phyloP scores from a whole-genome alignment of 2,113 vertebrate species.

The Sylvicapra grimmia region DNA sequence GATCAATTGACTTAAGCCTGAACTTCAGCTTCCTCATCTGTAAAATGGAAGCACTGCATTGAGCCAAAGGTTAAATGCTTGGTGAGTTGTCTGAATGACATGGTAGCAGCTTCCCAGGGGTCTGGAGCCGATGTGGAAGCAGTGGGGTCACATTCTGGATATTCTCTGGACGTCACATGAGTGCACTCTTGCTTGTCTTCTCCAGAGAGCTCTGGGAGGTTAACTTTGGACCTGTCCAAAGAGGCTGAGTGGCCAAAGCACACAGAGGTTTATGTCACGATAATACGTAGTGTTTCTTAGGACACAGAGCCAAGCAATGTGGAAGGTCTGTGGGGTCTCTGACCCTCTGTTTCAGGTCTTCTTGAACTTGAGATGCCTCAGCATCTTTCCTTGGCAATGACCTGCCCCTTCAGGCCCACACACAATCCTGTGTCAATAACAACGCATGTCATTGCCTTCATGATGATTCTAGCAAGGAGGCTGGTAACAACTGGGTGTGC shows the following conservation, averaged over 20 bases:
- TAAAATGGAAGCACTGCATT: not conserved
- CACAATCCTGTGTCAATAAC: not conserved
- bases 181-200: not conserved
- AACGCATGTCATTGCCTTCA: fast-evolving
- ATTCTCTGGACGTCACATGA: not conserved
- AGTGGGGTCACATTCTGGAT: not conserved
- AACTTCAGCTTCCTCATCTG: not conserved
- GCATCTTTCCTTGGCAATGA: not conserved
- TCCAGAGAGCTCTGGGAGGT: not conserved
- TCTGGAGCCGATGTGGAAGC: not conserved
- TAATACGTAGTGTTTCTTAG: not conserved
- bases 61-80: not conserved
- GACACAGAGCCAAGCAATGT: not conserved
- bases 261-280: not conserved
- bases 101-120: fast-evolving
- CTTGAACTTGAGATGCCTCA: not conserved
- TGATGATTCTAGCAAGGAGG: not conserved
- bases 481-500: fast-evolving
- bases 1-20: not conserved
- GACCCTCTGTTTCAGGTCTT: not conserved
- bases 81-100: not conserved
- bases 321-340: not conserved
- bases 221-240: not conserved
- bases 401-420: not conserved
- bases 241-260: not conserved